Evolutionary conservation across 2,888 invertebrate species (phyloP).

Genomic region (Isoperla grammatica): DNA sequence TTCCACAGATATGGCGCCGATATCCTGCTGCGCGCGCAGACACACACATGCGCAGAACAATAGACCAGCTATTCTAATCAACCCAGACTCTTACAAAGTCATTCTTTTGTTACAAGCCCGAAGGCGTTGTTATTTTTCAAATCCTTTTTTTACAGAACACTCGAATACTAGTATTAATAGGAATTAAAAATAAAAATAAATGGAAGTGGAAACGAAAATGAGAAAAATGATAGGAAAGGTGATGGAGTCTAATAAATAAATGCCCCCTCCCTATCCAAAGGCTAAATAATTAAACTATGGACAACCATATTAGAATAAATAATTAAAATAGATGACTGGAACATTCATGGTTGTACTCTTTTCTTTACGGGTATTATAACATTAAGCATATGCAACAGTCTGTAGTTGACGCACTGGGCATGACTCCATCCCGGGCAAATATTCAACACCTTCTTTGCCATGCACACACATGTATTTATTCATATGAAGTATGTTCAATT

Average conservation of each 20-base stretch:
- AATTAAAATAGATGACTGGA: slow-evolving; percentile 9
- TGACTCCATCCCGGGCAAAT: too few species aligned
- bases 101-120: not conserved
- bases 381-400: too few species aligned
- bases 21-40: slow-evolving; percentile 14
- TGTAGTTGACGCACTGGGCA: too few species aligned
- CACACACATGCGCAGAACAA: slow-evolving; percentile 20
- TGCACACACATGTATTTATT: too few species aligned
- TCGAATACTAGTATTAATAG: slow-evolving; percentile 14
- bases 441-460: too few species aligned
- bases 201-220: not conserved
- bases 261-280: not conserved
- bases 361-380: too few species aligned
- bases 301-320: slow-evolving; percentile 14
- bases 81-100: not conserved
- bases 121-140: slow-evolving; percentile 11
- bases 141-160: slow-evolving; percentile 12
- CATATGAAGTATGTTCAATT: too few species aligned
- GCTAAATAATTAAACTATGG: slow-evolving; percentile 10
- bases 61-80: slow-evolving; percentile 14
- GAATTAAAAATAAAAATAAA: slow-evolving; percentile 14
- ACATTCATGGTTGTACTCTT: too few species aligned
- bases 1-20: slow-evolving; percentile 14
- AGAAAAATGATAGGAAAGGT: slow-evolving; percentile 6
- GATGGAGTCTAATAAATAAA: not conserved